A percentile compares a stretch with the other conserved stretches of the same genome.
These are phyloP conservation scores for Rallus limicola DNA, from an alignment of 2,113 vertebrate genomes.

Conservation along the genomic window DNA sequence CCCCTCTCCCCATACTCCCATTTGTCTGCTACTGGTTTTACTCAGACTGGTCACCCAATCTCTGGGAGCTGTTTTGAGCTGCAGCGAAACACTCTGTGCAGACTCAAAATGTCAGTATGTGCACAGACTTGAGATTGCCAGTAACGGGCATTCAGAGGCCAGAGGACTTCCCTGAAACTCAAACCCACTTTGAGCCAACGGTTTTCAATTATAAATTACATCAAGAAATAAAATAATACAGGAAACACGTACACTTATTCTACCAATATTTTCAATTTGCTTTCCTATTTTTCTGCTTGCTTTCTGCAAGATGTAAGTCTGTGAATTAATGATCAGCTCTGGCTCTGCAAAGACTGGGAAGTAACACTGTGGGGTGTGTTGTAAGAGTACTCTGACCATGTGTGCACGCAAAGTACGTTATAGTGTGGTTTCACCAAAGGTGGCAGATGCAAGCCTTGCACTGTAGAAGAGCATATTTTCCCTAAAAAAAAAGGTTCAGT, in stretches of 20 bases:
- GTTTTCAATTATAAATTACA: neutral
- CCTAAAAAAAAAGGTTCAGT: neutral
- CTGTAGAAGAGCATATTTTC: neutral
- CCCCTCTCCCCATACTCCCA: neutral
- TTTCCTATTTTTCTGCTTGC: neutral
- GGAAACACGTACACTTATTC: neutral
- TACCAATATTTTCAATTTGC: neutral
- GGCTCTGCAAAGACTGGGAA: neutral
- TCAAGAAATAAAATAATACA: neutral
- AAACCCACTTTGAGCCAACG: neutral
- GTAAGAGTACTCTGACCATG: neutral
- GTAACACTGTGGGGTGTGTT: neutral
- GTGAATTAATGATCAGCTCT: neutral
- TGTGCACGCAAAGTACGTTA: rapidly evolving
- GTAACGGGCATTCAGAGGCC: neutral
- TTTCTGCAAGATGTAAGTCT: neutral
- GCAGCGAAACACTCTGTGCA: neutral
- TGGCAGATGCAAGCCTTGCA: neutral
- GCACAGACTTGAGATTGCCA: neutral
- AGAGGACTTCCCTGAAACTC: neutral
- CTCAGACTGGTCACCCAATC: neutral
- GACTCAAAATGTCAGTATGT: neutral
- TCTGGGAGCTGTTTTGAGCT: neutral
- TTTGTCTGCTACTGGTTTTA: neutral
- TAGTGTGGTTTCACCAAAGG: neutral